Evolutionary conservation across 2,113 vertebrate genomes (phyloP).

Genomic region (Alaudala cheleensis): DNA sequence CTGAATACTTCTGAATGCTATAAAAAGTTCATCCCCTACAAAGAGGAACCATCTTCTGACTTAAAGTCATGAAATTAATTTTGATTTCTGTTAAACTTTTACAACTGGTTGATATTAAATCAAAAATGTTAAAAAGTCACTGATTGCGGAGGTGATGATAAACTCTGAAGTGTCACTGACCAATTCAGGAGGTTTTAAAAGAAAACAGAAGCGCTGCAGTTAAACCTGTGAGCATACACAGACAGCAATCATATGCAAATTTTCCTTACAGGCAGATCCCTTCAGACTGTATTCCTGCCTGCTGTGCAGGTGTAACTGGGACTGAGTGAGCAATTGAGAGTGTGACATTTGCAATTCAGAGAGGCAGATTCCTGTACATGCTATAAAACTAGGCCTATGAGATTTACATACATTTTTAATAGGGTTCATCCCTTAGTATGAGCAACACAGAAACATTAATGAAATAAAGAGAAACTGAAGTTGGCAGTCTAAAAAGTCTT

Average conservation of each 20-base stretch:
- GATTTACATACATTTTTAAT: neutral
- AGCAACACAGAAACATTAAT: neutral
- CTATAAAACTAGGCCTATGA: neutral
- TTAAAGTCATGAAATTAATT: neutral
- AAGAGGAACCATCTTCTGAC: neutral
- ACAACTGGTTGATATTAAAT: neutral
- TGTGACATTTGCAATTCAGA: neutral
- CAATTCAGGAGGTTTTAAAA: neutral
- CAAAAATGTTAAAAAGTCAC: neutral
- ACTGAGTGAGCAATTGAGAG: fast-evolving
- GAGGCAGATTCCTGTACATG: neutral
- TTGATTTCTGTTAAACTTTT: neutral
- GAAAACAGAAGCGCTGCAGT: neutral
- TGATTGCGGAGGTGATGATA: neutral
- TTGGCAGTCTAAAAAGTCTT: neutral
- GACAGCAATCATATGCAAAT: neutral
- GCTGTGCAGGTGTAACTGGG: fast-evolving
- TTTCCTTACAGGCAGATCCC: neutral
- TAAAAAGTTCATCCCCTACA: neutral
- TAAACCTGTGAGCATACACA: neutral
- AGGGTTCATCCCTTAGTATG: neutral
- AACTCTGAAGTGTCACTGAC: neutral
- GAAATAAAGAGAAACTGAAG: neutral
- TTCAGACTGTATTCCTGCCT: neutral
- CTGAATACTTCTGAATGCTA: neutral